Conservation (phyloP, 2,113 vertebrate genomes). For the Podarcis muralis region DNA sequence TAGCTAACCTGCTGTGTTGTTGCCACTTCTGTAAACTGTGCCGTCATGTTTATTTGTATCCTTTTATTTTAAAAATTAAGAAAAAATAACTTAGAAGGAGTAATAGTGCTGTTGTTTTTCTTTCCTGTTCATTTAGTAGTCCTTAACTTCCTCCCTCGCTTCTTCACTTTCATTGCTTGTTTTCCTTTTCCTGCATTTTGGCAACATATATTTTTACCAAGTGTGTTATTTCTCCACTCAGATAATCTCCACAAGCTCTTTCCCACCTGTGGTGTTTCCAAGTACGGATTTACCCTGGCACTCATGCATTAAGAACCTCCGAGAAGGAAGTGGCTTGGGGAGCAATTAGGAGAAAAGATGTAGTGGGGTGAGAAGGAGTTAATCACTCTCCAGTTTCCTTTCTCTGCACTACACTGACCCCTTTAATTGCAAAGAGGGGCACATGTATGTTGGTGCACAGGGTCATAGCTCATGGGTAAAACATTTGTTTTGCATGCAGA, state of each 20-base stretch:
- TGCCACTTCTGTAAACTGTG: no score
- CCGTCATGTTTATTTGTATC: no score
- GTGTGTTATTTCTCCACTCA: not conserved
- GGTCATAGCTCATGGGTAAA: no score
- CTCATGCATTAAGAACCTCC: not conserved
- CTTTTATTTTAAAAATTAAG: no score
- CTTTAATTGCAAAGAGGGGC: not conserved
- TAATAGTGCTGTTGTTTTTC: not conserved
- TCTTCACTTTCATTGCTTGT: not conserved
- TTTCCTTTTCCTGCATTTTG: not conserved
- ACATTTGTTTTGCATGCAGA: no score
- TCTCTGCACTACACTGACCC: fast-evolving
- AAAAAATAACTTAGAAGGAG: no score
- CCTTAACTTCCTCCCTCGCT: not conserved
- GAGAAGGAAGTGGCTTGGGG: not conserved
- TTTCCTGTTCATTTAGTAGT: not conserved
- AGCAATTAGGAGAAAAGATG: not conserved
- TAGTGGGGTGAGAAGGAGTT: not conserved
- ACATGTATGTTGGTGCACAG: not conserved
- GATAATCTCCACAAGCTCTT: not conserved
- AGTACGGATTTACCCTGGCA: not conserved
- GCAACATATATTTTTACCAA: not conserved
- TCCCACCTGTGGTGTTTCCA: not conserved
- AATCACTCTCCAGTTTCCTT: not conserved
- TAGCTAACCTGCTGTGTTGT: no score